Evolutionary conservation across 2,113 vertebrate species (phyloP), one percentile per base, ranked within the genome.

Genomic region (Callipepla californica): DNA sequence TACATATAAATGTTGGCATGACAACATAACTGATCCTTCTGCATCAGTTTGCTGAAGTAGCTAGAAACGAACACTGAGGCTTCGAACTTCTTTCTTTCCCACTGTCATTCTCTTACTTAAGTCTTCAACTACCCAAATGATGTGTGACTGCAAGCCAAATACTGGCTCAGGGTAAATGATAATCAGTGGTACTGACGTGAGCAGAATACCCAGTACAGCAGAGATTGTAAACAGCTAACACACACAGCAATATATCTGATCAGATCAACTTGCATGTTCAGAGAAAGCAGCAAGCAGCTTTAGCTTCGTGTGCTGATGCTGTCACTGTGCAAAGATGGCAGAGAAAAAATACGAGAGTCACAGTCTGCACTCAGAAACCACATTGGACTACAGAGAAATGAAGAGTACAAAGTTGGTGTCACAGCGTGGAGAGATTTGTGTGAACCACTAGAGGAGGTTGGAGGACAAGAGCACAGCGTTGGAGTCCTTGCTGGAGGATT

Each of bases 1-100:
- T 36, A 58, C 68, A 16, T 0, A 17, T 0, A 1, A 91, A 80
- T 3, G 25, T 44, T 44, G 23, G 7, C 62, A 38, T 42, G 57
- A 62, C 2, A 2, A 48, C 9, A 5, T 3, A 59, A 55, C 32
- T 34, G 32, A 21, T 62, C 44, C 48, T 44, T 53, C 76, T 63
- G 10, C 19, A 26, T 32, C 55, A 32, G 23, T 73, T 18, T 40
- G 30, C 26, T 87, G n/a, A 86, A 74, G 44, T 1, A 84, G 34
- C 34, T 86, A 51, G 47, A 78, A 72, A 62, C 30, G 62, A 74
- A 53, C 23, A 53, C 22, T 11, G 36, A 63, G 6, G 30, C 47
- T 87, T 25, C 3, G 11, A n/a, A 11, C 36, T 36, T 16, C 26
- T 53, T 16, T 79, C 66, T 63, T 70, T 63, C 67, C 13, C 32